phyloP scores from a whole-genome alignment of 2,888 invertebrate species.

The Arctia plantaginis region DNA sequence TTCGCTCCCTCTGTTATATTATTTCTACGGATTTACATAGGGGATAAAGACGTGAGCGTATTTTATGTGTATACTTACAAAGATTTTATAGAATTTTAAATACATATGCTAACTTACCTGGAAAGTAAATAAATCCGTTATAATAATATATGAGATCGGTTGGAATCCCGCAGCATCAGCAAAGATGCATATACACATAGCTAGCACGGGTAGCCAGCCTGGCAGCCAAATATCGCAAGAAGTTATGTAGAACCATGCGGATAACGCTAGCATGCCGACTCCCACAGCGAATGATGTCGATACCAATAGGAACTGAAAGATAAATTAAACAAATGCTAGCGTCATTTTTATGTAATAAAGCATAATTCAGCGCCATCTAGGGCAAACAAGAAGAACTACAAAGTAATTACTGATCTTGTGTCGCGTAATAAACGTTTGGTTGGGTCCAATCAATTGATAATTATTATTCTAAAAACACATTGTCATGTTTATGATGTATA shows the following conservation, averaged over 20 bases:
- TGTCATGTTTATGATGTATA: too few species aligned
- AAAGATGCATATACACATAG: slow-evolving; percentile 80
- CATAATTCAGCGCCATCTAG: neutral
- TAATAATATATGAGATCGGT: slow-evolving; percentile 81
- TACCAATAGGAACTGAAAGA: slow-evolving; percentile 73
- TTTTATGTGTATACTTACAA: too few species aligned
- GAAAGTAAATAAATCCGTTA: slow-evolving; percentile 80
- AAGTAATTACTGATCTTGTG: neutral
- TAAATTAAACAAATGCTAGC: too few species aligned
- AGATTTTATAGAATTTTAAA: too few species aligned
- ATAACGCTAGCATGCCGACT: slow-evolving; percentile 72
- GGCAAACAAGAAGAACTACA: neutral
- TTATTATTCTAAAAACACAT: too few species aligned
- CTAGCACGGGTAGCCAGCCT: slow-evolving; percentile 78
- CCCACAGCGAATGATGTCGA: slow-evolving; percentile 76
- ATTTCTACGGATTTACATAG: too few species aligned
- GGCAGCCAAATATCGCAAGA: slow-evolving; percentile 72
- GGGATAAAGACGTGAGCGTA: too few species aligned
- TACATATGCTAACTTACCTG: slow-evolving; percentile 64
- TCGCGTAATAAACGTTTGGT: too few species aligned
- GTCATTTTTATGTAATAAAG: too few species aligned
- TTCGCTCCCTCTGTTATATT: too few species aligned
- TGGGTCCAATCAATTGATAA: too few species aligned
- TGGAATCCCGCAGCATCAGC: slow-evolving; percentile 82
- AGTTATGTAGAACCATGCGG: slow-evolving; percentile 80